These are phyloP conservation scores for Platysternon megacephalum DNA, from an alignment of 2,113 vertebrate species.

Conservation along the genomic window DNA sequence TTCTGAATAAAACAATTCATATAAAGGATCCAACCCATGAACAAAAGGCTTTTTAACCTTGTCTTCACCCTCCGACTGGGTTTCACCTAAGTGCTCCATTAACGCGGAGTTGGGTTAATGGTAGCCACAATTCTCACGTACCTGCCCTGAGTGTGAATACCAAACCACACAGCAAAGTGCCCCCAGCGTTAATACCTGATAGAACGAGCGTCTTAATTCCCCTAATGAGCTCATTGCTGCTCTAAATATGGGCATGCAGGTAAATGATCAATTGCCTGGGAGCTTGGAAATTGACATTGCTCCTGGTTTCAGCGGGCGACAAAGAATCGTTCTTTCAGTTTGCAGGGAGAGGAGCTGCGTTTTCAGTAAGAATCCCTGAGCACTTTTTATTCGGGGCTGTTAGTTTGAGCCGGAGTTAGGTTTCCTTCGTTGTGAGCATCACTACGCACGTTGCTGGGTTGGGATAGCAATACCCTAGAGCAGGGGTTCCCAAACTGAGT, in stretches of 20 bases:
- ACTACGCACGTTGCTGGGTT: neutral
- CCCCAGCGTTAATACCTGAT: conserved; percentile 83
- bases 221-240: conserved; percentile 79
- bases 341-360: neutral
- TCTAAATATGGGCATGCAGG: conserved; percentile 53
- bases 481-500: no score
- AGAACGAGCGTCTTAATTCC: conserved; percentile 73
- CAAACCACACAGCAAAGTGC: conserved; percentile 67
- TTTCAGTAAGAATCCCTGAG: neutral
- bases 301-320: conserved; percentile 7
- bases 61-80: conserved; percentile 62
- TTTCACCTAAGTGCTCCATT: conserved; percentile 71
- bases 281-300: neutral
- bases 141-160: conserved; percentile 74
- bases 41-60: conserved; percentile 73
- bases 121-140: conserved; percentile 71
- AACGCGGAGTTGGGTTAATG: conserved; percentile 74
- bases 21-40: neutral
- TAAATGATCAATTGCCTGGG: conserved; percentile 69
- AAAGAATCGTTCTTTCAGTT: neutral
- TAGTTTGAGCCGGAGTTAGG: neutral
- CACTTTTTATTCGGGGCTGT: neutral
- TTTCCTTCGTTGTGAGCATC: neutral
- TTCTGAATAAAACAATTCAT: neutral
- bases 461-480: neutral